Base-by-base conservation (phyloP, 2,888 invertebrate genomes). In the Fissipunctia ypsillon region DNA sequence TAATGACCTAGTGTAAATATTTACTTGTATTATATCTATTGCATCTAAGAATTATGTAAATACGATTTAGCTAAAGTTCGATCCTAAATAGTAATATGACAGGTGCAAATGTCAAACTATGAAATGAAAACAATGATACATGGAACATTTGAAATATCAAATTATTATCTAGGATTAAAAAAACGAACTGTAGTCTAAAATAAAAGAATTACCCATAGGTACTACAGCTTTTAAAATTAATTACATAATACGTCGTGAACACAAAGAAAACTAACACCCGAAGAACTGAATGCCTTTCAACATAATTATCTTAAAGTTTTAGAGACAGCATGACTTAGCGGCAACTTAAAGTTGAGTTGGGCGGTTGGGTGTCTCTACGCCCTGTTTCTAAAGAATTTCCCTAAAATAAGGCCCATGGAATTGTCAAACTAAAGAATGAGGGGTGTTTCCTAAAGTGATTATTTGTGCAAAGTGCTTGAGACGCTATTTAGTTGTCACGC, bases 371-470 rank as follows among this genome's bases (percentile, higher is more conserved):
- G 61, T 45, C 35, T 38, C 9, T 25, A 16, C 6, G 2, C 38
- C 38, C 9, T 0, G 25, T 41, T 25, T 6, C 12, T 61, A 12
- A 43, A 35, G 54, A 66, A 38, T 25, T 50, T 52, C 14, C 10
- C 19, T 60, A 60, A 61, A 25, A 16, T 59, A 38, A 60, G 22
- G 28, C 63, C 14, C 22, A 28, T 31, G 14, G 22, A 22, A 45
- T 45, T 19, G n/a, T 43, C 19, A 22, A 57, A 41, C n/a, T 52
- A 35, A 52, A 69, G n/a, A 65, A 50, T 65, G 31, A 6, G 63
- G 25, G 14, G 28, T n/a, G 67, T 52, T 69, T 52, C 45, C 31
- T 82, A 84, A 84, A 84, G 70, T 77, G 65, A 82, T 82, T 71
- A 66, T 64, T 54, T 38, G 3, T 45, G 48, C 52, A 67, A 69